phyloP scores from a whole-genome alignment of 2,888 invertebrate genomes.

The Dryococelus australis region DNA sequence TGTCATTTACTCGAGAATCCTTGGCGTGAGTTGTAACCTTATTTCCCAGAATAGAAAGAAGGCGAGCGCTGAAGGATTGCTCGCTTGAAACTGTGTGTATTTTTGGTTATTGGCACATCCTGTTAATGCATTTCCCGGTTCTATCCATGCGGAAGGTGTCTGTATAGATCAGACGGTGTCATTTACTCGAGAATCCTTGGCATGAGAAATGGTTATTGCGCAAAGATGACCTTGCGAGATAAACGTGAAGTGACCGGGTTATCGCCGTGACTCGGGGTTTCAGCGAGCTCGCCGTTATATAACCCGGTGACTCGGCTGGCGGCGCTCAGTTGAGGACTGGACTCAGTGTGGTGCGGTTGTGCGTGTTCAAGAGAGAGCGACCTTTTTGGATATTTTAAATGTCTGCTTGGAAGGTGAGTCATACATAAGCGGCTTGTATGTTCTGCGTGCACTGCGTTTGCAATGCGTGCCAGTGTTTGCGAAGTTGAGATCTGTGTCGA shows the following conservation, averaged over 20 bases:
- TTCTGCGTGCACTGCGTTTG: too few relatives aligned
- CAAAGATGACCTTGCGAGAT: not conserved
- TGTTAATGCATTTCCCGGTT: too few relatives aligned
- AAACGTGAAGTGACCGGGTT: not conserved
- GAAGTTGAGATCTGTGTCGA: too few relatives aligned
- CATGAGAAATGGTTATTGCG: not conserved
- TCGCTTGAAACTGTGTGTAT: too few relatives aligned
- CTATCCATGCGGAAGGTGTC: too few relatives aligned
- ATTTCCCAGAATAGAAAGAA: too few relatives aligned
- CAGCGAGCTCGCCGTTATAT: not conserved
- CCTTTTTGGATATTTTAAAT: not conserved
- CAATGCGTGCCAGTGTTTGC: too few relatives aligned
- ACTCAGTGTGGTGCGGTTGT: not conserved
- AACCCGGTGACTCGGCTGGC: not conserved
- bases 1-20: not conserved
- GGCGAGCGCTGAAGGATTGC: too few relatives aligned
- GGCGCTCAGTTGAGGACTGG: not conserved
- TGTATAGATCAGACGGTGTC: too few relatives aligned
- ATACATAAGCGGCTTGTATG: too few relatives aligned
- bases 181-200: not conserved
- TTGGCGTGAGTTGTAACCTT: not conserved
- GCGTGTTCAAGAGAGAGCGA: not conserved
- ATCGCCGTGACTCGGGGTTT: not conserved
- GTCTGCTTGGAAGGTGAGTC: slow-evolving; percentile 13
- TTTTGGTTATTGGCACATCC: too few relatives aligned